These are phyloP conservation scores for Lepidocyrtinus sp. DNA, from an alignment of 2,888 invertebrate species.

Conservation along the genomic window DNA sequence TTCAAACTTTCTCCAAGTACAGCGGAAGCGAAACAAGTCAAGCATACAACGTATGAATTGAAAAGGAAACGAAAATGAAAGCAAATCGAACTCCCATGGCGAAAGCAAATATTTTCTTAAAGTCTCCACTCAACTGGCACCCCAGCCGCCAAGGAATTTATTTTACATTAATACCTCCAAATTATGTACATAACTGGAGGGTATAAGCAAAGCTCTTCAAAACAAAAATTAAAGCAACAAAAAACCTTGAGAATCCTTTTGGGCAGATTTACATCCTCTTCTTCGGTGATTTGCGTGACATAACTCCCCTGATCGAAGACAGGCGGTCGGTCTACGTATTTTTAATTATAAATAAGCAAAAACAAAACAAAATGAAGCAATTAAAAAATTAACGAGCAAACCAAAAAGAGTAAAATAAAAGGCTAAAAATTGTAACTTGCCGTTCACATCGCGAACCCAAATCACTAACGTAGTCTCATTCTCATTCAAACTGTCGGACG, in stretches of 20 bases:
- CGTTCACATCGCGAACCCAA: conserved; percentile 75
- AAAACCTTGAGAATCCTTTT: conserved; percentile 91
- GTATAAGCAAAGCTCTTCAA: conserved; percentile 5
- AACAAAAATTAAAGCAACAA: conserved; percentile 30
- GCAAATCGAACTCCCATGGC: not conserved
- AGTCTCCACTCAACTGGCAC: no score
- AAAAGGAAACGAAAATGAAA: conserved; percentile 5
- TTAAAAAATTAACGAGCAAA: conserved; percentile 3
- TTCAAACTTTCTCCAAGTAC: not conserved
- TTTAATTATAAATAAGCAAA: conserved; percentile 27
- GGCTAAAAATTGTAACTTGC: conserved; percentile 28
- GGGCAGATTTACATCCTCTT: conserved; percentile 83
- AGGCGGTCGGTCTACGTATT: conserved; percentile 94
- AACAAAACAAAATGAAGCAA: conserved; percentile 6
- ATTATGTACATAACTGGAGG: no score
- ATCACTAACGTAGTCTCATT: conserved; percentile 88
- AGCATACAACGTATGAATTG: no score
- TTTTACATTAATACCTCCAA: not conserved
- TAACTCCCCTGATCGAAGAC: conserved; percentile 82
- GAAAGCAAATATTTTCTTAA: no score
- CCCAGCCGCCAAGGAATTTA: not conserved
- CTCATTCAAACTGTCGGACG: conserved; percentile 92
- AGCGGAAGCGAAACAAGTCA: not conserved
- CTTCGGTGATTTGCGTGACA: conserved; percentile 83
- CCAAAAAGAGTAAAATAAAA: conserved; percentile 4